Evolutionary conservation across 2,888 invertebrate species (phyloP).

Genomic region (Diaprepes abbreviatus): DNA sequence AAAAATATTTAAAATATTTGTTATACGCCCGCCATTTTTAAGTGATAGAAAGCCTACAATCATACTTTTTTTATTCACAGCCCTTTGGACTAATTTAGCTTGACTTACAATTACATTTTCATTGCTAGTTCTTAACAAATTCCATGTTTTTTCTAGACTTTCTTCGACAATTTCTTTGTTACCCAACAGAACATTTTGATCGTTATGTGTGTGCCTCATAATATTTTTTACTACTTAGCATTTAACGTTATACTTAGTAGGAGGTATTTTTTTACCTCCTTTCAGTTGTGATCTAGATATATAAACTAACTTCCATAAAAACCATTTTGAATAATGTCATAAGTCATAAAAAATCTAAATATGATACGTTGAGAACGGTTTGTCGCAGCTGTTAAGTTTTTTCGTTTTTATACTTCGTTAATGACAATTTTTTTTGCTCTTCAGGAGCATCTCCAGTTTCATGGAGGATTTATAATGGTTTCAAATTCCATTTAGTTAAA

Average conservation of each 20-base stretch:
- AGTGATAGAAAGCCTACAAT: too few species aligned
- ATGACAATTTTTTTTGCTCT: constrained; percentile 48
- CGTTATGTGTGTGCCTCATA: neutral
- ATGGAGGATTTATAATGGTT: constrained; percentile 46
- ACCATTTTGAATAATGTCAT: constrained; percentile 48
- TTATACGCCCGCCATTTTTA: too few species aligned
- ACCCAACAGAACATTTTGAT: too few species aligned
- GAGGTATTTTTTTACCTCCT: constrained; percentile 57
- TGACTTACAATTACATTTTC: too few species aligned
- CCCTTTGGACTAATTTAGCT: too few species aligned
- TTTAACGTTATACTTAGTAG: constrained; percentile 50
- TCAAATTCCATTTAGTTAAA: constrained; percentile 52
- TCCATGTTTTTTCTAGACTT: too few species aligned
- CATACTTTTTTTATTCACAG: too few species aligned
- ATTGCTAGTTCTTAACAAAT: too few species aligned
- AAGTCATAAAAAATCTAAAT: constrained; percentile 59
- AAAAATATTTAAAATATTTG: too few species aligned
- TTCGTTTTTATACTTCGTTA: constrained; percentile 48
- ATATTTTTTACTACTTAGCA: constrained; percentile 6
- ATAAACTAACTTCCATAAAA: constrained; percentile 50
- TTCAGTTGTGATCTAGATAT: constrained; percentile 58
- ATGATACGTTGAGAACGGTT: constrained; percentile 65
- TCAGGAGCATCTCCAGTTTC: constrained; percentile 52
- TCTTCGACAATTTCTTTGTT: too few species aligned
- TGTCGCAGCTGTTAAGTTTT: constrained; percentile 61